Base-by-base conservation (phyloP, 1,140 invertebrate genomes). In the Metaphire vulgaris region DNA sequence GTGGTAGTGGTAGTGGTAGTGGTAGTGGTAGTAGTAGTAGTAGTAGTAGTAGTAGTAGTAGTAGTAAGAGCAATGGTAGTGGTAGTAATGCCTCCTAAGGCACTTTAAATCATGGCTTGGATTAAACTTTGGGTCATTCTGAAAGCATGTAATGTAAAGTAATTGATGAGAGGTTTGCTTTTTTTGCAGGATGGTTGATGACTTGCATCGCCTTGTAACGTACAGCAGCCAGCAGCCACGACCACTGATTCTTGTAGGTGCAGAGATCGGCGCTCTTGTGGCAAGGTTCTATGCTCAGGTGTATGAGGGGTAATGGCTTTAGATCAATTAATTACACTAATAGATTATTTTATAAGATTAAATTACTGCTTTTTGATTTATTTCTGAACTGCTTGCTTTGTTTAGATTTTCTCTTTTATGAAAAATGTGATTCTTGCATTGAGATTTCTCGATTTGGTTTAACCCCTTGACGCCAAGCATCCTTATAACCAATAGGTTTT, bases 201-300 rank as follows among this genome's bases (percentile, higher is more conserved):
- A 87, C 74, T 77, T 87, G 0, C 80, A 83, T 77, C 80, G 81
- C 33, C 78, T 87, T 6, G 68, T 87, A 21, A 81, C 84, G 15
- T 32, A 71, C n/a, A 82, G 80, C 72, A 86, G 84, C 77, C 83
- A 85, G 34, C 83, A 87, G 72, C 79, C 81, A 31, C 78, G 82
- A 31, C 86, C 86, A 1, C 82, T 87, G 56, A 82, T 87, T 67
- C 73, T 87, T 6, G 85, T 87, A 34, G 86, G 86, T 64, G 80
- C 85, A 26, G 86, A 87, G 79, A 76, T 86, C 2, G 86, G 86
- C 1, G 82, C 83, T 21, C 75, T 87, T 1, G 80, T 86, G n/a
- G 78, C 83, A 2, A 80, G 85, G 79, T 86, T 86, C 74, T 87
- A 86, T 79, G 76, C 84, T 14, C 81, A 84, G 33, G 81, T 86